Base-by-base conservation (phyloP, 2,888 invertebrate species). In the Himalopsyche tibetana region DNA sequence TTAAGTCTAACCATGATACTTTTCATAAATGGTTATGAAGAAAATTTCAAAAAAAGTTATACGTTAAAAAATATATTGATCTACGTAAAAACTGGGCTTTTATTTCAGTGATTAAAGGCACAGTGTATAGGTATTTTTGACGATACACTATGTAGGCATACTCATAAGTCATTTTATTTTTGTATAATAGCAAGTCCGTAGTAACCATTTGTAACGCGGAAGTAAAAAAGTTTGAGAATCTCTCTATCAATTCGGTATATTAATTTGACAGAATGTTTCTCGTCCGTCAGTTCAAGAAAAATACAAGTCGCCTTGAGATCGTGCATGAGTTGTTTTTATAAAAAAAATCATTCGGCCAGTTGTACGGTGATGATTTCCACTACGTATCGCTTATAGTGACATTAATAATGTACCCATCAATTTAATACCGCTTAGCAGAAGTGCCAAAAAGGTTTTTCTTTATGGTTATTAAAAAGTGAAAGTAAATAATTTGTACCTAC, bases 231-330 rank as follows among this genome's bases (percentile, higher is more conserved):
- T 38, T 42, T 80, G 38, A 28, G 80, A 12, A 40, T 12, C 80
- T 38, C 40, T 79, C 28, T 80, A 36, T 28, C 80, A 80, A 40
- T 40, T 40, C 28, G 40, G 38, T 80, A 15, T 80, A 80, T 80
- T 80, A 40, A 80, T 80, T 36, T 80, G 80, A 80, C 38, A 80
- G 42, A 80, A 80, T 63, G 63, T 63, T 63, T 63, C 63, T 19
- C 15, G 19, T 63, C 63, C 63, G 63, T 63, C 63, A 63, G 63
- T 63, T 63, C 63, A 9, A 19, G 63, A 63, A 63, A 63, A 63
- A 63, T 28, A 63, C 63, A 63, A 63, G 63, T 63, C 63, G 63
- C 63, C 63, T 63, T 63, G 63, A 63, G 63, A 63, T 63, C 63
- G 5, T 63, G 63, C 6, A 63, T 19, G 63, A 63, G 19, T 63